Base-by-base conservation (phyloP, 2,888 invertebrate species). In the Lochmaea capreae region DNA sequence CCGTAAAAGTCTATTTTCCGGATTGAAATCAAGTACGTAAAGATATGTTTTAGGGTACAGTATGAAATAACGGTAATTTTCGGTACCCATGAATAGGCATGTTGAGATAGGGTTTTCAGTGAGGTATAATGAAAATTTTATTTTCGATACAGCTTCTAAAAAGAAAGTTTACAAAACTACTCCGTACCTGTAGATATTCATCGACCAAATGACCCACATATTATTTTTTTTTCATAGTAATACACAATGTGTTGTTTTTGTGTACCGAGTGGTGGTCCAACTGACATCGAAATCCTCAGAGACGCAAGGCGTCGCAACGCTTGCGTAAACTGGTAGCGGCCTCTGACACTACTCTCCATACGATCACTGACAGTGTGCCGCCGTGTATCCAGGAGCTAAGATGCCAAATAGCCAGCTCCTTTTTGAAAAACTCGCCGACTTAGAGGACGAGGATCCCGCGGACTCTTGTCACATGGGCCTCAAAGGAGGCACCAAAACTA, bases 321-420 rank as follows among this genome's bases (percentile, higher is more conserved):
- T 84, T 86, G 86, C 86, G 80, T 84, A 80, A 81, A 79, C 83
- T 83, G 84, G 84, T 84, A 84, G 83, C 82, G 84, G 84, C 85
- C 79, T 77, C 79, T 82, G 78, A 85, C 86, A 87, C 87, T 10
- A 43, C 42, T 18, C 42, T 39, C 62, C 26, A 43, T 63, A 83
- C 82, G 84, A 84, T 84, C 78, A 73, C 79, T 82, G 78, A 85
- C 86, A 87, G 87, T 87, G 86, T 85, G 86, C 86, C 86, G 85
- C 86, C 84, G 87, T 83, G 84, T 83, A 84, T 85, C 85, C 82
- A 84, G 85, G 84, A 86, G 86, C 84, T 85, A 86, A 85, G 85
- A 87, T 86, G 86, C 85, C 84, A 82, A 83, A 84, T 79, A 83
- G 83, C 84, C 83, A 82, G 83, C 84, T 83, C 81, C 85, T 85